phyloP scores from a whole-genome alignment of 2,797 vertebrate genomes.

The Peromyscus aztecus region DNA sequence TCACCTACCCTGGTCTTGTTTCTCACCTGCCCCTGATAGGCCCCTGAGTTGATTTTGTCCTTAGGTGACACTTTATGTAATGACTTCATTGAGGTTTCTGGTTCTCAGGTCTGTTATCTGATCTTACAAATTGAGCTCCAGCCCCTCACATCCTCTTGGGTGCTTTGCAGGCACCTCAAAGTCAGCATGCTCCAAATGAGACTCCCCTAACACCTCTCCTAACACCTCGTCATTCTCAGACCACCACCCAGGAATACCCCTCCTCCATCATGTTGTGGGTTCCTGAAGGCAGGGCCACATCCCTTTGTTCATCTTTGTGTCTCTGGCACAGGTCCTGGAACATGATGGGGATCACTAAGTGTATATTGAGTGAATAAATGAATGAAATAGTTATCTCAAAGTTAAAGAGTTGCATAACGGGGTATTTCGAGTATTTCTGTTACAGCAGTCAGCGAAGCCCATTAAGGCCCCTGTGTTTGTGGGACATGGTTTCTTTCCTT shows the following conservation, averaged over 20 bases:
- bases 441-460: background rate
- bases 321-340: background rate
- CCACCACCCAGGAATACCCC: background rate
- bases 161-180: background rate
- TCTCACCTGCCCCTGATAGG: background rate
- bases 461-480: slow-evolving; percentile 56
- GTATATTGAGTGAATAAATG: slow-evolving; percentile 3
- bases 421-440: slow-evolving; percentile 50
- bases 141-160: background rate
- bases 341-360: background rate
- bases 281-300: background rate
- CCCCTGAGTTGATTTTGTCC: background rate
- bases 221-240: background rate
- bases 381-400: slow-evolving; percentile 24
- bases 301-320: background rate
- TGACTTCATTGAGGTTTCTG: background rate
- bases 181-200: background rate
- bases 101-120: background rate
- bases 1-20: background rate
- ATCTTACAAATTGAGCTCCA: background rate
- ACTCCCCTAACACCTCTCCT: background rate
- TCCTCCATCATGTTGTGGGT: slow-evolving; percentile 1
- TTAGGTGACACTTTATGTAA: background rate
- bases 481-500: slow-evolving; percentile 37
- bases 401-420: slow-evolving; percentile 7